phyloP scores from a whole-genome alignment of 37 sponge, comb jelly and placozoan species.

The Diacarnus erythraeanus region DNA sequence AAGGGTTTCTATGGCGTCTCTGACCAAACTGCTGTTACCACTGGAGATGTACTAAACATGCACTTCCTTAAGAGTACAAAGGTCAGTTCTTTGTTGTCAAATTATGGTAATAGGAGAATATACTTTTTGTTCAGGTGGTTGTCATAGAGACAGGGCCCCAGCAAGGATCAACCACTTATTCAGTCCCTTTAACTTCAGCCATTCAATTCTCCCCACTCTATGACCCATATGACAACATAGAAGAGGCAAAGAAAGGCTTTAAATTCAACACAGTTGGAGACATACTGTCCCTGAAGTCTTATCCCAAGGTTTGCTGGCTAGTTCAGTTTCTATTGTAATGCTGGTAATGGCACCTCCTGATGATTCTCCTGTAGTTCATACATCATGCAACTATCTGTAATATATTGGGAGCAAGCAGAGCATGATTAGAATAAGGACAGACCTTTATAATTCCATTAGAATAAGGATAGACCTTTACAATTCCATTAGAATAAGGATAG shows the following conservation, averaged over 20 bases:
- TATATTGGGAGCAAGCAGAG: too few relatives aligned
- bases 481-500: too few relatives aligned
- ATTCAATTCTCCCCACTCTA: conserved; percentile 36
- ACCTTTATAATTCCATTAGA: too few relatives aligned
- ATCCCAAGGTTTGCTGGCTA: conserved; percentile 21
- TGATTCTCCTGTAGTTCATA: too few relatives aligned
- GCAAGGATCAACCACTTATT: conserved; percentile 6
- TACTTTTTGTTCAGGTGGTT: conserved; percentile 14
- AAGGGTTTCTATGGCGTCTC: conserved; percentile 58
- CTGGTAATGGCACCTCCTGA: neutral
- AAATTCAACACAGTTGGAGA: conserved; percentile 31
- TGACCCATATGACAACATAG: conserved; percentile 39
- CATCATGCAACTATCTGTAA: neutral
- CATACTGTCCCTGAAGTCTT: conserved; percentile 16
- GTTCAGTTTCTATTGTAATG: neutral
- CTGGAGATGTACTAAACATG: conserved; percentile 40
- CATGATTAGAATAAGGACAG: neutral
- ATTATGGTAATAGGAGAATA: neutral
- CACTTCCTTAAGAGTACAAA: conserved; percentile 66
- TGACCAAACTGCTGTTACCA: conserved; percentile 48
- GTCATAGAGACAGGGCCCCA: conserved; percentile 17
- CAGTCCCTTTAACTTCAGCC: conserved; percentile 48
- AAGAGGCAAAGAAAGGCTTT: conserved; percentile 40
- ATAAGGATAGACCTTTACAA: too few relatives aligned
- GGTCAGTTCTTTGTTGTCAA: conserved; percentile 20